Evolutionary conservation across 92 coral and sea anemone species (phyloP).

Genomic region (Palythoa grandis): DNA sequence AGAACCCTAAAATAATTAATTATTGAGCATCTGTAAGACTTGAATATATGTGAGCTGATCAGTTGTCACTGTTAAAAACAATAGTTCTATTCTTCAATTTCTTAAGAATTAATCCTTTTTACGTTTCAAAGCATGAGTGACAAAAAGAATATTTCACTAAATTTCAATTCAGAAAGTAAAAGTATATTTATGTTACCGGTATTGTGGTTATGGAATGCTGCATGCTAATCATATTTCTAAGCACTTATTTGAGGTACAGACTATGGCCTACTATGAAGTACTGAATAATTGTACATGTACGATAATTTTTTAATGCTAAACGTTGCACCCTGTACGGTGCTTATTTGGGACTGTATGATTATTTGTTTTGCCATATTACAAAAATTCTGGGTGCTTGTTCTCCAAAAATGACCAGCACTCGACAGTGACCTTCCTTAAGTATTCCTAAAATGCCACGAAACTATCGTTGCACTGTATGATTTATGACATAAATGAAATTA

Average conservation of each 20-base stretch:
- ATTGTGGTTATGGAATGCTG: neutral
- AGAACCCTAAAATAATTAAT: too few relatives aligned
- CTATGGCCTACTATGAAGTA: conserved; percentile 5
- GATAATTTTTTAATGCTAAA: neutral
- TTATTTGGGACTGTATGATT: neutral
- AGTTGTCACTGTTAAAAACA: too few relatives aligned
- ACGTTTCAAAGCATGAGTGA: too few relatives aligned
- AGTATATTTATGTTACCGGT: neutral
- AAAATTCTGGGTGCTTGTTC: neutral
- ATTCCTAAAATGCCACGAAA: conserved; percentile 1
- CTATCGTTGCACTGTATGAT: neutral
- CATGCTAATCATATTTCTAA: neutral
- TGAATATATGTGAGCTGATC: too few relatives aligned
- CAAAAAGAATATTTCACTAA: too few relatives aligned
- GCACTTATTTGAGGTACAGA: neutral
- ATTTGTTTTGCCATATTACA: neutral
- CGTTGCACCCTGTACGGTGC: neutral
- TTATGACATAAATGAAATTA: neutral
- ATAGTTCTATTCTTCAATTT: too few relatives aligned
- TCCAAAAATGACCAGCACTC: conserved; percentile 1
- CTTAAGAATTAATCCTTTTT: too few relatives aligned
- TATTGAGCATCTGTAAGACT: too few relatives aligned
- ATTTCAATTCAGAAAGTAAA: too few relatives aligned
- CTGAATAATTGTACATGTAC: neutral
- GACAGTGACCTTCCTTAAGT: conserved; percentile 14